Evolutionary conservation across 2,113 vertebrate species (phyloP).

Genomic region (Sorex fumeus): DNA sequence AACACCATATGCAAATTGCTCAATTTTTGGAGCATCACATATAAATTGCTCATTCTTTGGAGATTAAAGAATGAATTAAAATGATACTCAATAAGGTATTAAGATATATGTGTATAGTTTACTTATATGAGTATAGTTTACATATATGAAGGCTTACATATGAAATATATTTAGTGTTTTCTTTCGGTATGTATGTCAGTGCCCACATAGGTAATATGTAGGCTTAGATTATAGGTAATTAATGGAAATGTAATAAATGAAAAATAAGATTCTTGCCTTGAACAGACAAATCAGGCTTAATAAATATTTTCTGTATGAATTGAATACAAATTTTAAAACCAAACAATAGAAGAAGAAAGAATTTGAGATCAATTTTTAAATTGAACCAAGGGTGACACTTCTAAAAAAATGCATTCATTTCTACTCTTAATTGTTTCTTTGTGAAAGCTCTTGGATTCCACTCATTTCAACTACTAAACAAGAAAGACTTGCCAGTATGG

Average conservation of each 20-base stretch:
- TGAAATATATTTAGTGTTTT: not conserved
- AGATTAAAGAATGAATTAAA: not conserved
- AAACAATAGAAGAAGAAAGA: not conserved
- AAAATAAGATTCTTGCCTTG: not conserved
- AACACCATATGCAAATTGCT: not conserved
- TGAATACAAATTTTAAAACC: not conserved
- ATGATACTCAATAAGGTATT: not conserved
- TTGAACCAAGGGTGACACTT: not conserved
- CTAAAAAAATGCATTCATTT: not conserved
- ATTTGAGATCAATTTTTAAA: not conserved
- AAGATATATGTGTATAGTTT: no score
- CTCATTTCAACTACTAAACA: not conserved
- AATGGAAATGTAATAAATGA: not conserved
- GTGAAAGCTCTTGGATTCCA: not conserved
- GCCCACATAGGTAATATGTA: not conserved
- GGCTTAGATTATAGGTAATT: not conserved
- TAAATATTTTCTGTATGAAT: not conserved
- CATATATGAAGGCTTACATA: no score
- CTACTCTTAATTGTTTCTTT: not conserved
- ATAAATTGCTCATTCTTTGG: no score
- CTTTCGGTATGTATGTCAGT: not conserved
- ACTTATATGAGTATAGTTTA: no score
- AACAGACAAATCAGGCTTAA: not conserved
- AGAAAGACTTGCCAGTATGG: not conserved
- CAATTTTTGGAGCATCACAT: no score